These are phyloP conservation scores for Iselma pallidipennis DNA, from an alignment of 2,888 invertebrate species.

Conservation along the genomic window DNA sequence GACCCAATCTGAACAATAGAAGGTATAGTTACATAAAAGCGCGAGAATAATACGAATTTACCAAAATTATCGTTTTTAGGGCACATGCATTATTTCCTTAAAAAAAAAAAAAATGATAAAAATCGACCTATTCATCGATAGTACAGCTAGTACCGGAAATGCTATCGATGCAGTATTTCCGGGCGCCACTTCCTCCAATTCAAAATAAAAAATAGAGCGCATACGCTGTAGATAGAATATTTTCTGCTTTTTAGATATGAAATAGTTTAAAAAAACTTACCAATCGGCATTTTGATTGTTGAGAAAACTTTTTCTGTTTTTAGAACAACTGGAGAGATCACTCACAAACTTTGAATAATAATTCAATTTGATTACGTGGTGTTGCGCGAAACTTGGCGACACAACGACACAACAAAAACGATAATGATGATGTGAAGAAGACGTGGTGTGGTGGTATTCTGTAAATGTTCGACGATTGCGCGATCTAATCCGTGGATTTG, in stretches of 20 bases:
- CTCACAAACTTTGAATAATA: slow-evolving; percentile 20
- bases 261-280: slow-evolving; percentile 20
- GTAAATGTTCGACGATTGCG: slow-evolving; percentile 43
- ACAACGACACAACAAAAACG: slow-evolving; percentile 17
- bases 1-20: no score
- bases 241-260: neutral
- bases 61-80: no score
- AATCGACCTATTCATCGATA: neutral
- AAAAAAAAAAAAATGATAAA: no score
- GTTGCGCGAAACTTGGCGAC: neutral
- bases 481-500: slow-evolving; percentile 27
- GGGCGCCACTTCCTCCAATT: neutral
- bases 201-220: neutral
- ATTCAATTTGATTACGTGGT: slow-evolving; percentile 38
- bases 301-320: neutral
- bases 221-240: neutral
- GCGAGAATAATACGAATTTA: no score
- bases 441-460: slow-evolving; percentile 23
- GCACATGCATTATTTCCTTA: no score
- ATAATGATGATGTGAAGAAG: slow-evolving; percentile 26
- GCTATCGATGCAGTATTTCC: neutral
- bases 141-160: neutral
- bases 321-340: slow-evolving; percentile 13
- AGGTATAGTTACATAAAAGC: no score
- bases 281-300: slow-evolving; percentile 22